These are phyloP conservation scores for Fregetta grallaria DNA, from an alignment of 2,113 vertebrate genomes.

Conservation along the genomic window DNA sequence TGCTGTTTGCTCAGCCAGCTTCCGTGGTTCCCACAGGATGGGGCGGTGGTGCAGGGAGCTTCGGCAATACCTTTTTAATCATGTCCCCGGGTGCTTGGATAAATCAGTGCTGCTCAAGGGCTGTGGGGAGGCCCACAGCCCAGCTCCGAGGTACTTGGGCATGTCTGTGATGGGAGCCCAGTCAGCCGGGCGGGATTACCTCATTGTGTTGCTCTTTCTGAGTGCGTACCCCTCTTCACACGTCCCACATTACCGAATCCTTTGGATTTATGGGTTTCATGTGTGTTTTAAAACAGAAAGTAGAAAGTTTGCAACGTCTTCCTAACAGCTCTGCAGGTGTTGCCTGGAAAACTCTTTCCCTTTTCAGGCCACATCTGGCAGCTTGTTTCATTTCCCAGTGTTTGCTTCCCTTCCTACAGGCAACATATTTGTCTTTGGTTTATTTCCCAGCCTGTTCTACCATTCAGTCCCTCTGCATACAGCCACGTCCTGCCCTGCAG, in stretches of 20 bases:
- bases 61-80: neutral
- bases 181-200: rapidly evolving
- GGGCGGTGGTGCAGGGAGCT: neutral
- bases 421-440: neutral
- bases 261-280: neutral
- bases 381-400: neutral
- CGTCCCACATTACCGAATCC: neutral
- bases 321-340: neutral
- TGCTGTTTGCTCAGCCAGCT: neutral
- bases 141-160: neutral
- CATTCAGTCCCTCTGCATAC: neutral
- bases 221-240: neutral
- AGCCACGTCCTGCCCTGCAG: neutral
- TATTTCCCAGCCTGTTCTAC: neutral
- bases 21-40: neutral
- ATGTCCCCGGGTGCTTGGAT: neutral
- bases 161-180: neutral
- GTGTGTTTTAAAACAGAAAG: neutral
- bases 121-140: neutral
- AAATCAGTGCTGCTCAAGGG: neutral
- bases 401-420: neutral
- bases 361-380: neutral
- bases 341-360: neutral
- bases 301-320: neutral
- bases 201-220: neutral